Evolutionary conservation across 2,797 vertebrate species (phyloP).

Genomic region (Pantherophis vulpinus): DNA sequence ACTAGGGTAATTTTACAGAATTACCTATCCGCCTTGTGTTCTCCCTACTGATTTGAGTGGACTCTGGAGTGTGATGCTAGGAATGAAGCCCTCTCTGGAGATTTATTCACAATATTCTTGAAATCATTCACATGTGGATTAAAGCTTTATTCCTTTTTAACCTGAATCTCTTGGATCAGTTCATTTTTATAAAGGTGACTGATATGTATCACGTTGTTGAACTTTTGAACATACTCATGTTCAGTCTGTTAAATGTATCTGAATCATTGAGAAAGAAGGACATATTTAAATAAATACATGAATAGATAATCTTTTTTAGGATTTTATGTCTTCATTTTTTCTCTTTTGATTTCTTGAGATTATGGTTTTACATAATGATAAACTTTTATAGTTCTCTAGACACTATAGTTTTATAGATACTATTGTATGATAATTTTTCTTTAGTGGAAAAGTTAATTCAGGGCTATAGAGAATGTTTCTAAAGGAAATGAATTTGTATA

Average conservation of each 20-base stretch:
- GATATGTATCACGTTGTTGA: constrained; percentile 46
- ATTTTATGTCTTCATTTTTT: constrained; percentile 15
- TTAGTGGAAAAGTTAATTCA: background rate
- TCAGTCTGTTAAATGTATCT: constrained; percentile 48
- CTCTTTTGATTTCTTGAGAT: background rate
- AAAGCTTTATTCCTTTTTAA: constrained; percentile 60
- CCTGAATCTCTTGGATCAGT: constrained; percentile 39
- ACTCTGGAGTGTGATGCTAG: constrained; percentile 66
- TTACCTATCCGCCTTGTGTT: constrained; percentile 66
- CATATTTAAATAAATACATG: constrained; percentile 48
- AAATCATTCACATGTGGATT: constrained; percentile 57
- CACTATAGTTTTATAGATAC: background rate
- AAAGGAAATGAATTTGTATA: background rate
- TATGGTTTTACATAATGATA: background rate
- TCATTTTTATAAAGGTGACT: constrained; percentile 48
- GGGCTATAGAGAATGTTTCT: background rate
- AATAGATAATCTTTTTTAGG: constrained; percentile 44
- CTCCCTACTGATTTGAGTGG: constrained; percentile 65
- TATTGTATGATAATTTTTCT: background rate
- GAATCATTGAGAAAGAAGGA: constrained; percentile 59
- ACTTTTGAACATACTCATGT: constrained; percentile 33
- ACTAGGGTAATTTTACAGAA: constrained; percentile 70
- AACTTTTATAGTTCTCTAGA: background rate
- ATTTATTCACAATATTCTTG: constrained; percentile 63
- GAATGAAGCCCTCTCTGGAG: constrained; percentile 62